phyloP scores from a whole-genome alignment of 1,140 invertebrate genomes.

The Zaprionus gabonicus region DNA sequence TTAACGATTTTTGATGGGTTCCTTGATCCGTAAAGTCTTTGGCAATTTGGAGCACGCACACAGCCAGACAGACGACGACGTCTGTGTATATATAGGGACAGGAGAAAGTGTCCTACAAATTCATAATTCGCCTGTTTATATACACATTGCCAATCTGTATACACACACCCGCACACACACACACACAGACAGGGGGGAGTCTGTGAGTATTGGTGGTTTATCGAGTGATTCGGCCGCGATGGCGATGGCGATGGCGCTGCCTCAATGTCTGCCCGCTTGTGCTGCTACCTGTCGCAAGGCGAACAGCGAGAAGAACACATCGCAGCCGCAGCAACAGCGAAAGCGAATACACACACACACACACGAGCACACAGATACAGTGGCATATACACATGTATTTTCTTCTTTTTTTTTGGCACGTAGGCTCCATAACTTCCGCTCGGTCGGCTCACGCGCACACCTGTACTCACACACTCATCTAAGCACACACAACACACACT shows the following conservation, averaged over 20 bases:
- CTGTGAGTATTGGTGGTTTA: constrained; percentile 67
- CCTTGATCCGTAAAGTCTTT: constrained; percentile 78
- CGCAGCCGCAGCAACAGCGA: constrained; percentile 44
- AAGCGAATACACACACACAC: constrained; percentile 52
- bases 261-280: constrained; percentile 67
- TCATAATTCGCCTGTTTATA: constrained; percentile 78
- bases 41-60: constrained; percentile 52
- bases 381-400: constrained; percentile 23
- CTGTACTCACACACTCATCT: constrained; percentile 55
- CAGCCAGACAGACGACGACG: constrained; percentile 7
- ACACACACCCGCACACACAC: constrained; percentile 19
- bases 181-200: constrained; percentile 17
- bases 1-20: constrained; percentile 82
- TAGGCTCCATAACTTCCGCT: constrained; percentile 80
- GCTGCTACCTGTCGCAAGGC: constrained; percentile 42
- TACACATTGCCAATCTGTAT: constrained; percentile 40
- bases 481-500: constrained; percentile 27
- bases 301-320: constrained; percentile 32
- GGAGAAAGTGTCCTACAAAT: constrained; percentile 70
- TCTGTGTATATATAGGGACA: constrained; percentile 5
- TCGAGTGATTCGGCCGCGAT: constrained; percentile 50
- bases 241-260: constrained; percentile 37
- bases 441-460: constrained; percentile 75
- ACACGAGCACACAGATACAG: constrained; percentile 5
- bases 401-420: constrained; percentile 55